Evolutionary conservation across 2,888 invertebrate species (phyloP), one percentile per base, ranked within the genome.

Genomic region (Diplolepis rosae): DNA sequence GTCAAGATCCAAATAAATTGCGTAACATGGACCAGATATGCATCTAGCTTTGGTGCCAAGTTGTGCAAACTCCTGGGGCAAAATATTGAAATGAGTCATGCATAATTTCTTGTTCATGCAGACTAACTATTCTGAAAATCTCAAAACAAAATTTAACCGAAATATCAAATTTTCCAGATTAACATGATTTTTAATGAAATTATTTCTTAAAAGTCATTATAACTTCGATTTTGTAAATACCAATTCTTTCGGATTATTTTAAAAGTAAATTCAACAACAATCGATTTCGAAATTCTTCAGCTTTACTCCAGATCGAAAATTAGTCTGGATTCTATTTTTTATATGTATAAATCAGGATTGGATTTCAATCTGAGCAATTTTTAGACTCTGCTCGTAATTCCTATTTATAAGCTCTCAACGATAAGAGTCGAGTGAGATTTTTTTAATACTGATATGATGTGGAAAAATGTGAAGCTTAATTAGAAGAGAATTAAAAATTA

Each of bases 41-140:
- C n/a, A 52, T 52, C 48, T 52, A 11, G 39, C 22, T 61, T 61
- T 61, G 39, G 39, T 61, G 61, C 39, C 61, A 61, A 61, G 61
- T 39, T 61, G 61, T 61, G 61, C 24, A 39, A 61, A 11, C 4
- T 11, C 61, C 39, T n/a, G 61, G 24, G 61, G 61, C 39, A 61
- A 61, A 61, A 61, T 61, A 61, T 61, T 39, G 24, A 24, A 61
- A 61, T 61, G 35, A n/a, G 9, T 61, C 35, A 35, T 3, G n/a
- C 22, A 22, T n/a, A 32, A 18, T 22, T 22, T 32, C 56, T 35
- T 32, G 18, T 32, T 39, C n/a, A 13, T 13, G 24, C 13, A 22
- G 50, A 7, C 13, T 50, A 13, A 22, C 22, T 11, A 1, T 13
- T 13, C 22, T 22, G 9, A 45, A 45, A 45, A 6, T 32, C 32